These are phyloP conservation scores for Synanthedon andrenaeformis DNA, from an alignment of 2,888 invertebrate genomes.

Conservation along the genomic window DNA sequence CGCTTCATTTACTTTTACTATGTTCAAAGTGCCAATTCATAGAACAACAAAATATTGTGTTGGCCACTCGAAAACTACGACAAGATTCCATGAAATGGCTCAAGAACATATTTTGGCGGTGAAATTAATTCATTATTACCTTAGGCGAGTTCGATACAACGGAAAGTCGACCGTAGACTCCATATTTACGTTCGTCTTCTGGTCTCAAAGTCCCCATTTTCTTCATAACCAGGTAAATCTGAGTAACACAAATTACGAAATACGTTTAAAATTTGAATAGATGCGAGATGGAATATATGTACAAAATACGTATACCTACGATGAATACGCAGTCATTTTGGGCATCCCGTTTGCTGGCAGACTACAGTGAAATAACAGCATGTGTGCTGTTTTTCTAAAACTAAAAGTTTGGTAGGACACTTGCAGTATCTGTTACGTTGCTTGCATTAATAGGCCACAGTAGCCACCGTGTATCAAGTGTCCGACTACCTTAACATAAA, in stretches of 20 bases:
- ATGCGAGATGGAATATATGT: too few species aligned
- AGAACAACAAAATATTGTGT: constrained; percentile 31
- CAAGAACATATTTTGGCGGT: constrained; percentile 23
- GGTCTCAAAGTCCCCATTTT: constrained; percentile 75
- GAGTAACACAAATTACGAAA: constrained; percentile 6
- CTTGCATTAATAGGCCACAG: too few species aligned
- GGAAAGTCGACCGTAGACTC: constrained; percentile 66
- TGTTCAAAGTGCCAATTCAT: constrained; percentile 42
- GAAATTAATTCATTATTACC: constrained; percentile 18
- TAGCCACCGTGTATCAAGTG: too few species aligned
- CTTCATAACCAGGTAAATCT: constrained; percentile 76
- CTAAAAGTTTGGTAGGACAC: too few species aligned
- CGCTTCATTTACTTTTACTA: constrained; percentile 12
- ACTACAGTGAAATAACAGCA: too few species aligned
- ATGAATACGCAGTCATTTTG: too few species aligned
- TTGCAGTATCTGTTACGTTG: too few species aligned
- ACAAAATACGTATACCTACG: too few species aligned
- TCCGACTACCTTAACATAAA: too few species aligned
- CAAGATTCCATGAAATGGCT: constrained; percentile 28
- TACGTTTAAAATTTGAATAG: neutral
- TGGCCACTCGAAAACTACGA: constrained; percentile 21
- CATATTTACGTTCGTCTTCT: constrained; percentile 76
- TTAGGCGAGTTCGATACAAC: constrained; percentile 47
- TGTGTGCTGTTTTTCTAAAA: too few species aligned
- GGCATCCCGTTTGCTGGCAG: too few species aligned